Percentiles rank a stretch among this genome's conserved stretches.
Evolutionary conservation across 2,113 vertebrate genomes (phyloP).

Genomic region (Otolemur garnettii): DNA sequence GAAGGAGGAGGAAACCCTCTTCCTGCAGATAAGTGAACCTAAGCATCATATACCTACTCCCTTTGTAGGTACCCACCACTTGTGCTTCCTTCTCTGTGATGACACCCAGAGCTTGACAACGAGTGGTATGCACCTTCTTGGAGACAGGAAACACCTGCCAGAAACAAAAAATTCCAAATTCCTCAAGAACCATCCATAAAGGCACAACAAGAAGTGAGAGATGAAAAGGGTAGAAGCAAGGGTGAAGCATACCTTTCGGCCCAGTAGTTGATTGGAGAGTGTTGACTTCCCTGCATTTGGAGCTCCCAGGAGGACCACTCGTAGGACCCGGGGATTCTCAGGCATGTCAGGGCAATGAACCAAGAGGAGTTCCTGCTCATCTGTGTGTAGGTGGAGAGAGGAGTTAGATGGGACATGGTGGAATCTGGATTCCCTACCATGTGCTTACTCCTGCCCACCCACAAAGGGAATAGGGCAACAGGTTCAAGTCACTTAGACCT

Average conservation of each 20-base stretch:
- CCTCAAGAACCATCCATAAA: rapidly evolving
- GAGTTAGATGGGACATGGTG: neutral
- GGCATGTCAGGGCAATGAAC: conserved; percentile 92
- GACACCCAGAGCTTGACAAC: conserved; percentile 91
- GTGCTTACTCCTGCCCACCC: neutral
- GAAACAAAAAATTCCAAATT: neutral
- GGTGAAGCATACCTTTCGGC: conserved; percentile 91
- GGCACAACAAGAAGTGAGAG: neutral
- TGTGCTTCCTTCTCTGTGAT: conserved; percentile 92
- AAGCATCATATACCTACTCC: neutral
- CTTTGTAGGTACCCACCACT: conserved; percentile 88
- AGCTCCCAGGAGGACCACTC: conserved; percentile 93
- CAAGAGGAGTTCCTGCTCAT: conserved; percentile 89
- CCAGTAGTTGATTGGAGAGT: conserved; percentile 94
- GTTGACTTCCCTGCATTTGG: conserved; percentile 98
- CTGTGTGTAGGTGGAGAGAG: conserved; percentile 32
- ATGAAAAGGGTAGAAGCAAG: neutral
- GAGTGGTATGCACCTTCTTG: conserved; percentile 96
- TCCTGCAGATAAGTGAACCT: conserved; percentile 16
- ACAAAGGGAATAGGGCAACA: neutral
- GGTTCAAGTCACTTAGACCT: neutral
- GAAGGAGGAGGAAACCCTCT: neutral
- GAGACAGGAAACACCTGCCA: conserved; percentile 96
- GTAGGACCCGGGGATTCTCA: conserved; percentile 89
- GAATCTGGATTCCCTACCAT: neutral